Evolutionary conservation across 1,140 invertebrate species (phyloP).

Genomic region (Gonatopus flavifemur): DNA sequence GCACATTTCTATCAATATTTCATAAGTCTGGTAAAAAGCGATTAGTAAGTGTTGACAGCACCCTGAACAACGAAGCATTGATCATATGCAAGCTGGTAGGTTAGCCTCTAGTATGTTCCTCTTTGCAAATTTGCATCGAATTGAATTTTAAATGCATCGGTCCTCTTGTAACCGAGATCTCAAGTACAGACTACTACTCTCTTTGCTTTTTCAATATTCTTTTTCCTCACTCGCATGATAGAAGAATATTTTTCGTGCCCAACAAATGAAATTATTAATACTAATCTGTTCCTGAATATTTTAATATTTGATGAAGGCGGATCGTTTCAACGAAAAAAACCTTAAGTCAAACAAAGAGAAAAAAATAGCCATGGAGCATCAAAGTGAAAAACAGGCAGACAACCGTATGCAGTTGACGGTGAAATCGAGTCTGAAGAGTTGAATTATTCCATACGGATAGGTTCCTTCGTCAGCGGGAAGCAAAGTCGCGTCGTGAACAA

Average conservation of each 20-base stretch:
- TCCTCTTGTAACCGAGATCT: conserved; percentile 25
- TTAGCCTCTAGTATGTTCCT: conserved; percentile 30
- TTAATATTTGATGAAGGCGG: too few relatives aligned
- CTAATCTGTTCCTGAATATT: too few relatives aligned
- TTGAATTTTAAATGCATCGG: conserved; percentile 49
- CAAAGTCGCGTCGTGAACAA: too few relatives aligned
- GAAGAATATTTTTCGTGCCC: conserved; percentile 18
- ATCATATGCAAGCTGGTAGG: conserved; percentile 39
- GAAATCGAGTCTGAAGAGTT: too few relatives aligned
- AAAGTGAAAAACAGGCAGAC: too few relatives aligned
- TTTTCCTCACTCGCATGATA: conserved; percentile 27
- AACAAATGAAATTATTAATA: conserved; percentile 48
- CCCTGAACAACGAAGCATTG: conserved; percentile 34
- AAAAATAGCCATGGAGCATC: too few relatives aligned
- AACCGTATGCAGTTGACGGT: too few relatives aligned
- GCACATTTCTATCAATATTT: conserved; percentile 44
- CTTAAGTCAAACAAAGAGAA: too few relatives aligned
- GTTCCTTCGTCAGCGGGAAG: too few relatives aligned
- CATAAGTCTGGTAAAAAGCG: conserved; percentile 37
- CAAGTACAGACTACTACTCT: conserved; percentile 18
- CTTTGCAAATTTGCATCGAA: conserved; percentile 43
- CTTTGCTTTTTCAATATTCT: not conserved
- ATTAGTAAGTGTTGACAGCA: conserved; percentile 44
- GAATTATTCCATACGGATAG: too few relatives aligned
- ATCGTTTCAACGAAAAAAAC: too few relatives aligned